Evolutionary conservation across 1,140 invertebrate genomes (phyloP).

Genomic region (Pemphigus obesinymphae): DNA sequence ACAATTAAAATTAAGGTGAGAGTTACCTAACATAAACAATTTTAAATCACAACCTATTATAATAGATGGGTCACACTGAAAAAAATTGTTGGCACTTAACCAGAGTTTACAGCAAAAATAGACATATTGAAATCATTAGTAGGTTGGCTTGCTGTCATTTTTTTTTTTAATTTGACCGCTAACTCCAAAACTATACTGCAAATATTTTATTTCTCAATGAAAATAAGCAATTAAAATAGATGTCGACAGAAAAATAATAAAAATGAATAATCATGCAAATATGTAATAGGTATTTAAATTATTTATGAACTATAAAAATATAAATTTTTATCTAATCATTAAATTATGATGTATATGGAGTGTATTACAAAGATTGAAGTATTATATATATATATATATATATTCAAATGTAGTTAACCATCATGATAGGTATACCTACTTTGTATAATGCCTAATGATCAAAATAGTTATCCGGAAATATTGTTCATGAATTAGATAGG

Average conservation of each 20-base stretch:
- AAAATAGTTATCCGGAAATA: neutral
- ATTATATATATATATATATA: too few species aligned
- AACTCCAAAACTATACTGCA: neutral
- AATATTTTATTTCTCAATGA: neutral
- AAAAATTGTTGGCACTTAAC: constrained; percentile 1
- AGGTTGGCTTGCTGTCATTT: neutral
- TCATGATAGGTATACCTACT: too few species aligned
- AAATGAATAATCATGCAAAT: neutral
- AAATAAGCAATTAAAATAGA: neutral
- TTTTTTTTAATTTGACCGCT: constrained; percentile 7
- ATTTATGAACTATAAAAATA: neutral
- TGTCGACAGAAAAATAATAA: neutral
- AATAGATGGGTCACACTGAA: constrained; percentile 18
- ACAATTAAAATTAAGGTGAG: neutral
- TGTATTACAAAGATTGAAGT: too few species aligned
- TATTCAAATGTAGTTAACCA: too few species aligned
- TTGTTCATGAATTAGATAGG: neutral
- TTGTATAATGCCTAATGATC: neutral
- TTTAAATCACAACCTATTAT: neutral
- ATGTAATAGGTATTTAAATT: neutral
- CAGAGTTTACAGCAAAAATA: neutral
- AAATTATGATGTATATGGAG: neutral
- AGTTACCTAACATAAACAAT: neutral
- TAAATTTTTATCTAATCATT: neutral
- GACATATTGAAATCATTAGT: neutral